Base-by-base conservation (phyloP, 2,113 vertebrate species). In the Serilophus lunatus region DNA sequence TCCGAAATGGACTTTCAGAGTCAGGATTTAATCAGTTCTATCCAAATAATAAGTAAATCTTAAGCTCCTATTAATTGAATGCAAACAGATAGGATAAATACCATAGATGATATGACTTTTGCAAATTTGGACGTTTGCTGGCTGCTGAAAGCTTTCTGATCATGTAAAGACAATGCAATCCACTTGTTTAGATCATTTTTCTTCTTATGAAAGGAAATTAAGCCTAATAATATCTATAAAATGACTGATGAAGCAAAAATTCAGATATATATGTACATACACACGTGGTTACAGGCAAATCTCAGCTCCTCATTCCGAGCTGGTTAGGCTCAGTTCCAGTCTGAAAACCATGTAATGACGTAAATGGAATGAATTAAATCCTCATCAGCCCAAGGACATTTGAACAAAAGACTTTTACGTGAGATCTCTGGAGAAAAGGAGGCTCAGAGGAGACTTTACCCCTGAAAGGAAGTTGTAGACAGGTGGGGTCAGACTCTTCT, bases 361-460 rank as follows among this genome's bases (percentile, higher is more conserved):
- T 24, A 53, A 87, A 65, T 20, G 14, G 51, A 66, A 51, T 12
- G 11, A 82, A 70, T 66, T 35, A 69, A 70, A 59, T 42, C 47
- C 63, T 81, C 77, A 31, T 53, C 74, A 81, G 47, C 42, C 29
- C 72, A 81, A 65, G 77, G 60, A n/a, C 54, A 6, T 53, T 28
- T 0, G 3, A 65, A 56, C 36, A 68, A 51, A 72, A 69, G 50
- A 4, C 15, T 77, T 38, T 33, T 49, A 31, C 20, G 10, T 0
- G 1, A 61, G 29, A 6, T 24, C 29, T 83, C 12, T 42, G 49
- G 24, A 63, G 85, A 14, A 56, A 35, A 63, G 75, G 49, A 79
- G 40, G 20, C 47, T 69, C 70, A 54, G 54, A 31, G 70, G 20
- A 8, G 17, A 16, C 14, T 17, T 61, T 18, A 26, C 8, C 16